These are phyloP conservation scores for Lates calcarifer DNA, from an alignment of 2,113 vertebrate species.

Conservation along the genomic window DNA sequence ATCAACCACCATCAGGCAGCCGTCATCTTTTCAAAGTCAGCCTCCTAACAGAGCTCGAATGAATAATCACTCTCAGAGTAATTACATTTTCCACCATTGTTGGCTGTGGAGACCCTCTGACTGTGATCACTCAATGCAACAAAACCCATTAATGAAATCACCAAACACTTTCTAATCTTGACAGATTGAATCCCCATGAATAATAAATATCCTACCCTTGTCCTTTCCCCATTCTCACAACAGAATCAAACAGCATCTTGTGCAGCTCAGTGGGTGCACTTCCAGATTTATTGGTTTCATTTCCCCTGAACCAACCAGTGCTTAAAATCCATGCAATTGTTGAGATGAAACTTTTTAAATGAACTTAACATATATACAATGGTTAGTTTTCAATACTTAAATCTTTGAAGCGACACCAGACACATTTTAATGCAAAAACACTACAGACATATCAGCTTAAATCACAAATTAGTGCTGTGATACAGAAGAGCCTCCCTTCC, in stretches of 20 bases:
- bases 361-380: neutral
- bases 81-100: constrained; percentile 78
- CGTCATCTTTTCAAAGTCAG: constrained; percentile 54
- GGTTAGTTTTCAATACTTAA: neutral
- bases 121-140: constrained; percentile 75
- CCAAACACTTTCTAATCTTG: constrained; percentile 65
- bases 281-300: constrained; percentile 58
- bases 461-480: constrained; percentile 27
- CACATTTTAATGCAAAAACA: neutral
- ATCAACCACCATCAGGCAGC: constrained; percentile 32
- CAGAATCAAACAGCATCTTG: constrained; percentile 55
- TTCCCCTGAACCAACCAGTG: constrained; percentile 15
- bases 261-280: constrained; percentile 49
- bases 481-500: constrained; percentile 6
- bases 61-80: constrained; percentile 78
- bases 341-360: constrained; percentile 16
- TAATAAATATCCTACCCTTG: constrained; percentile 55
- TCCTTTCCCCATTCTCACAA: constrained; percentile 34
- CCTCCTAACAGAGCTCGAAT: constrained; percentile 48
- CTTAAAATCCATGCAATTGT: constrained; percentile 20
- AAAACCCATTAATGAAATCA: constrained; percentile 79
- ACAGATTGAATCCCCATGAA: constrained; percentile 66
- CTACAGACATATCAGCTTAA: constrained; percentile 21
- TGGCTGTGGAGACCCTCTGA: constrained; percentile 71
- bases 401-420: neutral